A percentile compares a stretch with the other conserved stretches of the same genome.
Conservation (phyloP, 2,113 vertebrate genomes). For the Cygnus buccinator region DNA sequence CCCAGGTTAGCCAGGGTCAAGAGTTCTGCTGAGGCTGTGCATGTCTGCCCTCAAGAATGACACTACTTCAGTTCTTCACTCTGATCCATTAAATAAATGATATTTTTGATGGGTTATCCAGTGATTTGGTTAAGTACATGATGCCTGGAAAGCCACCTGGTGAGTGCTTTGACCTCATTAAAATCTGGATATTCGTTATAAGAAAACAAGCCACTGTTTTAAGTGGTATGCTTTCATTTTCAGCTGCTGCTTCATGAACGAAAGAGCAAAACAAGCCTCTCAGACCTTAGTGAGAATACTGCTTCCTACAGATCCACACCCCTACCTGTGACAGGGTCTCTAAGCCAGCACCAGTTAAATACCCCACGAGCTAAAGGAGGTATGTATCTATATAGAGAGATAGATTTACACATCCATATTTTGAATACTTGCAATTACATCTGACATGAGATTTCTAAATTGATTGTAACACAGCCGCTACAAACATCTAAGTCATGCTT, state of each 20-base stretch:
- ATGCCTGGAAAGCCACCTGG: background rate
- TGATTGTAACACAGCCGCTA: background rate
- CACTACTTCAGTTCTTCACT: background rate
- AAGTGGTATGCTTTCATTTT: background rate
- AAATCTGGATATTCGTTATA: background rate
- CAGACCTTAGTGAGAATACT: background rate
- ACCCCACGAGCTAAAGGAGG: background rate
- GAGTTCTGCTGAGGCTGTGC: background rate
- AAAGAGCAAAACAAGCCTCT: background rate
- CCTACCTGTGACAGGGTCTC: background rate
- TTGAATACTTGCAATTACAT: background rate
- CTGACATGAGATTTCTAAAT: background rate
- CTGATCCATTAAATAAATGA: background rate
- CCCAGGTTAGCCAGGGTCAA: background rate
- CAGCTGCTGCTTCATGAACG: background rate
- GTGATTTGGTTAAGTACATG: background rate
- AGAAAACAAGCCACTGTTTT: background rate
- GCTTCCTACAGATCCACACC: background rate
- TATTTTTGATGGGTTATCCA: background rate
- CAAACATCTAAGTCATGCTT: background rate
- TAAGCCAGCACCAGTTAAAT: background rate
- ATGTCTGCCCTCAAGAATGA: background rate
- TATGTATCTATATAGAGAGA: no score
- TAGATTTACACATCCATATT: accelerated
- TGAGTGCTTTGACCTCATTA: background rate